These are phyloP conservation scores for Trichosurus vulpecula DNA, from an alignment of 2,797 vertebrate species.

Conservation along the genomic window DNA sequence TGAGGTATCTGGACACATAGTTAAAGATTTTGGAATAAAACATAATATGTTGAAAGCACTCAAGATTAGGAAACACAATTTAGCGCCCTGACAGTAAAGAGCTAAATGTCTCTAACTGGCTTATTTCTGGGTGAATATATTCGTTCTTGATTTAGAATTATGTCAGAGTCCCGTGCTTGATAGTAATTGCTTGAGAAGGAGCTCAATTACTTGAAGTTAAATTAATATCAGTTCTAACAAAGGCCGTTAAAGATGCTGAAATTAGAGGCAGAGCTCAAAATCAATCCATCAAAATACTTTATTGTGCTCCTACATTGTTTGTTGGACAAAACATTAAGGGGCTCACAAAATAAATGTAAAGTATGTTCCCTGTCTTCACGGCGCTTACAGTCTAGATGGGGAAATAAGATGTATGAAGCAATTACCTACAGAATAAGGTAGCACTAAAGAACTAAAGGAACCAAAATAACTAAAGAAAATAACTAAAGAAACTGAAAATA, in stretches of 20 bases:
- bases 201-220: background rate
- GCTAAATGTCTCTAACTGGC: conserved; percentile 3
- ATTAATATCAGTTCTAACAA: background rate
- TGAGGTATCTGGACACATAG: conserved; percentile 9
- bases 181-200: background rate
- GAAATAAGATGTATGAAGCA: background rate
- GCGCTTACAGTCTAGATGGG: background rate
- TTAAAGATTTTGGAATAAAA: background rate
- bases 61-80: conserved; percentile 30
- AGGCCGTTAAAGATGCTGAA: conserved; percentile 1
- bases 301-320: background rate
- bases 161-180: background rate
- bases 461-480: no score
- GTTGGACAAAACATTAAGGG: background rate
- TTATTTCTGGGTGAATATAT: conserved; percentile 8
- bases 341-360: background rate
- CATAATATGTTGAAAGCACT: conserved; percentile 5
- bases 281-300: background rate
- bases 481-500: no score
- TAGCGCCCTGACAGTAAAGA: background rate
- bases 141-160: background rate
- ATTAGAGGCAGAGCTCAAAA: background rate
- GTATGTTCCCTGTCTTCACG: background rate
- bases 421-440: background rate
- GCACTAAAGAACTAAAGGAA: no score